Evolutionary conservation across 2,797 vertebrate species (phyloP).

Genomic region (Cacajao melanocephalus): DNA sequence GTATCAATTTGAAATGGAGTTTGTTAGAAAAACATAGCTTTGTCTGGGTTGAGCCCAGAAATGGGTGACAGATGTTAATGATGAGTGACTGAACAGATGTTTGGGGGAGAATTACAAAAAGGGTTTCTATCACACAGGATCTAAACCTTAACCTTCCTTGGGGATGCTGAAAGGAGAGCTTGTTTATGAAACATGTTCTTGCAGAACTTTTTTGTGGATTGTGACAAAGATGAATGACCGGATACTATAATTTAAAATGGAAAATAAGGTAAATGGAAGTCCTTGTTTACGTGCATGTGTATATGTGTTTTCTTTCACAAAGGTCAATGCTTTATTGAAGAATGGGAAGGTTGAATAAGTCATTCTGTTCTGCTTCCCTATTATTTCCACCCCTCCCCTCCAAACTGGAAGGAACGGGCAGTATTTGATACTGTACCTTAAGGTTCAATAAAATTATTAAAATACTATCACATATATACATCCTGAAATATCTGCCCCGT

Average conservation of each 20-base stretch:
- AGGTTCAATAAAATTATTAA: constrained; percentile 40
- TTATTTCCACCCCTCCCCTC: not conserved
- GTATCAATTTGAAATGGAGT: constrained; percentile 73
- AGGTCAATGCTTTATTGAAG: constrained; percentile 52
- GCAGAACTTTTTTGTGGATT: constrained; percentile 44
- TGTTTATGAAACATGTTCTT: constrained; percentile 66
- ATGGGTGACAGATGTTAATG: constrained; percentile 80
- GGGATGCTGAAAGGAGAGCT: constrained; percentile 74
- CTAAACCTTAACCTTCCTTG: constrained; percentile 77
- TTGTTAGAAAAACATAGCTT: constrained; percentile 74
- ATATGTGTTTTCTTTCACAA: constrained; percentile 57
- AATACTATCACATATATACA: not conserved
- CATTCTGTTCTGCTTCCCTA: not conserved
- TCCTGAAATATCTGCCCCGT: not conserved
- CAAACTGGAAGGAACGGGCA: not conserved
- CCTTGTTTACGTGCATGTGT: constrained; percentile 49
- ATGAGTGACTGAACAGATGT: constrained; percentile 77
- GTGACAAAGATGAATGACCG: constrained; percentile 70
- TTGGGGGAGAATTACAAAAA: constrained; percentile 73
- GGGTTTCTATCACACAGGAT: constrained; percentile 51
- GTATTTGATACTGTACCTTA: not conserved
- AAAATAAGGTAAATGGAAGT: constrained; percentile 71
- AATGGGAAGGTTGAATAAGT: not conserved
- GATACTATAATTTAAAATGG: constrained; percentile 67
- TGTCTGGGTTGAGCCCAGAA: constrained; percentile 74